These are phyloP conservation scores for Poecilobothrus nobilitatus DNA, from an alignment of 2,888 invertebrate species.

Conservation along the genomic window DNA sequence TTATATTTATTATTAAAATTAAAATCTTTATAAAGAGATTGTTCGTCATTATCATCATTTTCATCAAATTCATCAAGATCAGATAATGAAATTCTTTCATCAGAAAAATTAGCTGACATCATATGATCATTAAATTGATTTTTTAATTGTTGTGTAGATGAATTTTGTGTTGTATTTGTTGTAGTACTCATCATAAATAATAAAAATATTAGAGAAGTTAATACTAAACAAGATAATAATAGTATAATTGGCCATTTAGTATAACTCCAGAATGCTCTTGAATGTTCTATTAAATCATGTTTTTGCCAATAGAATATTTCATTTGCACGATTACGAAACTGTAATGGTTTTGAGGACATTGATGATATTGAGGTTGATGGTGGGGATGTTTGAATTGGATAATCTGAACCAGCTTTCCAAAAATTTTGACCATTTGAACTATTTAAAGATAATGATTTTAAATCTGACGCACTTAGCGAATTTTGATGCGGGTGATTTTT, in stretches of 20 bases:
- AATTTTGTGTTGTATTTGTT: neutral
- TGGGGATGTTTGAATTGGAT: neutral
- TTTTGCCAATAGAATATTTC: neutral
- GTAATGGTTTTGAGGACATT: neutral
- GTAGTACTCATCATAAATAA: neutral
- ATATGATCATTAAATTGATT: neutral
- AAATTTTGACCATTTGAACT: neutral
- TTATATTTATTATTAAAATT: neutral
- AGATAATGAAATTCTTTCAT: neutral
- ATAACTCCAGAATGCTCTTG: neutral
- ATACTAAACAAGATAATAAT: neutral
- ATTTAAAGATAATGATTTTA: neutral
- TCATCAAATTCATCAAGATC: neutral
- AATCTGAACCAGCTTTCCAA: neutral
- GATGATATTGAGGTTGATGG: neutral
- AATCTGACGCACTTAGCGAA: neutral
- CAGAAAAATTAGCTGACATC: neutral
- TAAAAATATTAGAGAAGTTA: slow-evolving; percentile 5
- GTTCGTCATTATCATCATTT: neutral
- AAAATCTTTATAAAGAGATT: neutral
- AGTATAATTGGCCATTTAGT: slow-evolving; percentile 7
- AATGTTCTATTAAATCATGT: neutral
- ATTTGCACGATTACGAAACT: neutral
- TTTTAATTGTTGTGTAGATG: neutral
- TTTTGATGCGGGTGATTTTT: neutral